Conservation (phyloP, 2,888 invertebrate genomes). For the Pristionchus exspectatus region DNA sequence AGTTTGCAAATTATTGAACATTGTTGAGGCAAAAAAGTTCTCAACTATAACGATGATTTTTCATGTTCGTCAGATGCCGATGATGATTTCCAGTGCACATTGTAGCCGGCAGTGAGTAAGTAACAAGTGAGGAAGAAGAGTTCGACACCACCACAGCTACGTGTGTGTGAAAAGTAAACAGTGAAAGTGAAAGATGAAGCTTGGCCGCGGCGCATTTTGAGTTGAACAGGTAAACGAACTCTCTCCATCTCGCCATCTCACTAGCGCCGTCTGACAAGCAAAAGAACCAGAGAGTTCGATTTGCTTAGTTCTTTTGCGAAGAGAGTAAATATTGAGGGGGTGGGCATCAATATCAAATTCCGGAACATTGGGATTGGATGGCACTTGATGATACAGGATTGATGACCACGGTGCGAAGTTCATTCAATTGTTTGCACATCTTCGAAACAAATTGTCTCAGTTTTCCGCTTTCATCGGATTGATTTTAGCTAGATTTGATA, state of each 20-base stretch:
- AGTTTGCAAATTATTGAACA: not conserved
- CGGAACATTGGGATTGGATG: not conserved
- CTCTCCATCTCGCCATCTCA: too few relatives aligned
- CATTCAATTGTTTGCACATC: not conserved
- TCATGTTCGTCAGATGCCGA: not conserved
- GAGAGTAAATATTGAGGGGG: not conserved
- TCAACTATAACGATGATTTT: not conserved
- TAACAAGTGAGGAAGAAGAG: not conserved
- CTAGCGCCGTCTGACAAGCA: not conserved
- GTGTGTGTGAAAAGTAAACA: slow-evolving; percentile 45
- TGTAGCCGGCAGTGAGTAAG: not conserved
- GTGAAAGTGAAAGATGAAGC: slow-evolving; percentile 26
- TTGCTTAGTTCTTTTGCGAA: not conserved
- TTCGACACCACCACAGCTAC: not conserved
- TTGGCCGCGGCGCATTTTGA: not conserved
- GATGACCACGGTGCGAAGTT: not conserved
- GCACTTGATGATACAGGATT: not conserved
- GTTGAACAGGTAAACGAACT: slow-evolving; percentile 6
- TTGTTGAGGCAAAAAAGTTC: not conserved
- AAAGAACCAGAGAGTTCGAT: not conserved
- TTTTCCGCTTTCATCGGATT: not conserved
- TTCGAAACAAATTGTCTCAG: not conserved
- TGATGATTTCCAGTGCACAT: not conserved
- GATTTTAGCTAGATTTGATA: too few relatives aligned
- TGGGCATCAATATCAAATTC: slow-evolving; percentile 6